phyloP scores from a whole-genome alignment of 2,797 vertebrate genomes.

The Luscinia luscinia region DNA sequence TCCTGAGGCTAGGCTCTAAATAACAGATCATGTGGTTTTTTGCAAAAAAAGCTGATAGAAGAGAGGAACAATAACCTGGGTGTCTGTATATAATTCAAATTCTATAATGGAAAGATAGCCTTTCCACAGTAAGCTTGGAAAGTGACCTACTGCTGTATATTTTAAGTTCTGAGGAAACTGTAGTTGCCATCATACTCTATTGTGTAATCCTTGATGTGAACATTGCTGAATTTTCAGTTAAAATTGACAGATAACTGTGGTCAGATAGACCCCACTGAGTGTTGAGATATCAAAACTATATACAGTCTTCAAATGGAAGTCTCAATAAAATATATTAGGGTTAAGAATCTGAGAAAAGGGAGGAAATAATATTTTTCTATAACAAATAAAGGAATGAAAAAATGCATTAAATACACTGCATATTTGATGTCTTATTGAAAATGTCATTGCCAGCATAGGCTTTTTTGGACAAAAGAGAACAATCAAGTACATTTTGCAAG shows the following conservation, averaged over 20 bases:
- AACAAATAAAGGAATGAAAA: not conserved
- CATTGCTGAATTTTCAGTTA: conserved; percentile 26
- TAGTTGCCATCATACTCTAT: not conserved
- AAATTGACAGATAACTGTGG: conserved; percentile 35
- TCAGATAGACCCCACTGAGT: not conserved
- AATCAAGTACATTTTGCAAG: not conserved
- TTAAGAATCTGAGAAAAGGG: not conserved
- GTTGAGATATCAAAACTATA: not conserved
- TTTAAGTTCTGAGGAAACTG: not conserved
- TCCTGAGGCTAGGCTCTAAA: not conserved
- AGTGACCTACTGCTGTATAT: not conserved
- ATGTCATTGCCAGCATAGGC: not conserved
- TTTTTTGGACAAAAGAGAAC: not conserved
- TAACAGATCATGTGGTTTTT: not conserved
- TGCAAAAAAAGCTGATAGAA: not conserved
- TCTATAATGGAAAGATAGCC: not conserved
- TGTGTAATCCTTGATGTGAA: not conserved
- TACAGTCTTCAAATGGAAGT: conserved; percentile 12
- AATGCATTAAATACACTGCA: not conserved
- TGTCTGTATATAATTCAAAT: not conserved
- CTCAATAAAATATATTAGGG: not conserved
- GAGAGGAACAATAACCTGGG: not conserved
- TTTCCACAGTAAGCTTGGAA: not conserved
- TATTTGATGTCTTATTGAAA: not conserved
- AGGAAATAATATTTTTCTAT: not conserved